Evolutionary conservation across 2,888 invertebrate genomes (phyloP).

Genomic region (Tetanocera ferruginea): DNA sequence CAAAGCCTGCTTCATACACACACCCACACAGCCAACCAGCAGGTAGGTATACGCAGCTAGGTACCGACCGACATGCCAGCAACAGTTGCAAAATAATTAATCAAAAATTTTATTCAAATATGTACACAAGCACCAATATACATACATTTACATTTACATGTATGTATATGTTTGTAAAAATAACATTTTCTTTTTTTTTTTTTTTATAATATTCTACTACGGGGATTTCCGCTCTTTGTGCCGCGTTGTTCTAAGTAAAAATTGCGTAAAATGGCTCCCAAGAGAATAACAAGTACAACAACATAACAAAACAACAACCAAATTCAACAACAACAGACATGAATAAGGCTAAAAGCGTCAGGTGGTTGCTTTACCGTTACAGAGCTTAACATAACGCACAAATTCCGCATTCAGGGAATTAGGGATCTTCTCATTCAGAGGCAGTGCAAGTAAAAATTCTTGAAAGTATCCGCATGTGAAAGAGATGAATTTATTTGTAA

Average conservation of each 20-base stretch:
- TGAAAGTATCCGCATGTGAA: neutral
- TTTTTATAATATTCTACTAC: neutral
- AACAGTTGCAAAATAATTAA: conserved; percentile 61
- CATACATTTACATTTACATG: neutral
- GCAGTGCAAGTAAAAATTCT: neutral
- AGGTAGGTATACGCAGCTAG: neutral
- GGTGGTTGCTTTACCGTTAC: conserved; percentile 34
- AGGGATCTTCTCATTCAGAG: conserved; percentile 48
- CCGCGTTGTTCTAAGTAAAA: conserved; percentile 34
- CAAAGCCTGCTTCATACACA: neutral
- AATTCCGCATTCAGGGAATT: conserved; percentile 64
- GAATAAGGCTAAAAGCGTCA: conserved; percentile 36
- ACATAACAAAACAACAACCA: conserved; percentile 4
- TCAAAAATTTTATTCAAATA: conserved; percentile 52
- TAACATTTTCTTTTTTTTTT: neutral
- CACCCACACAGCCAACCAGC: neutral
- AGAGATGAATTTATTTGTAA: neutral
- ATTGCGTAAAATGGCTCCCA: conserved; percentile 44
- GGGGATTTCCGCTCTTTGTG: neutral
- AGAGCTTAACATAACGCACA: conserved; percentile 58
- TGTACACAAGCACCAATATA: neutral
- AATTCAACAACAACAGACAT: neutral
- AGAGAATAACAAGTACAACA: conserved; percentile 22
- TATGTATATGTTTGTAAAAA: neutral
- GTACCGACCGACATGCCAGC: conserved; percentile 43